Evolutionary conservation across 2,113 vertebrate species (phyloP), one percentile per base, ranked within the genome.

Genomic region (Calonectris borealis): DNA sequence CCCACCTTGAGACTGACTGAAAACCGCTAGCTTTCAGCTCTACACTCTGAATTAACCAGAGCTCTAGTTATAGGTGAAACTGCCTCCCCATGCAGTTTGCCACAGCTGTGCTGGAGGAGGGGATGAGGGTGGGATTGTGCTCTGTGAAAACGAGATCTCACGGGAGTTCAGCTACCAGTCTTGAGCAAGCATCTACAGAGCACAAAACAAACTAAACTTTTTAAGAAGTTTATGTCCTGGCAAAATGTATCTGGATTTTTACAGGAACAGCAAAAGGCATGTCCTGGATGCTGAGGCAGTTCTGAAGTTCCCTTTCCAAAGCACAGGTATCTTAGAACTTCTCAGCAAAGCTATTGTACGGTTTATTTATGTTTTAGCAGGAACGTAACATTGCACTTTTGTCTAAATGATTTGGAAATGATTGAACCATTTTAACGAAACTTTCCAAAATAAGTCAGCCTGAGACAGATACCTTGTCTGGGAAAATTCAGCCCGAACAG

Each of bases 361-460:
- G 44, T 95, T 94, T 85, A 90, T 93, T 94, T 93, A 69, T 58
- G 17, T 80, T 95, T 75, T 46, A 86, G 15, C 38, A 62, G 51
- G 60, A 88, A 65, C 3, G 0, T 90, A 88, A 55, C 62, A 51
- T 60, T 87, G 60, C 36, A 52, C 77, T 89, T 93, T 87, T 84
- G 20, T 76, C 77, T 87, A 93, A 94, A 86, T 72, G 10, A 61
- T 79, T 91, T 94, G 58, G 70, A 95, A 95, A 62, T 77, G 36
- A 66, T 36, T 46, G 86, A 92, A 88, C 16, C 26, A 25, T 84
- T 88, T 84, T 5, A 89, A 82, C 26, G 73, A 87, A 93, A 72
- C 80, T 91, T 95, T 96, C 89, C 48, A 91, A 91, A 97, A 94
- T 95, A 96, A 94, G 55, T 64, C 73, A 91, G 65, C 81, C 57